A percentile compares a stretch with the other conserved stretches of the same genome.
These are phyloP conservation scores for Diploptera punctata DNA, from an alignment of 2,888 invertebrate species.

Conservation along the genomic window DNA sequence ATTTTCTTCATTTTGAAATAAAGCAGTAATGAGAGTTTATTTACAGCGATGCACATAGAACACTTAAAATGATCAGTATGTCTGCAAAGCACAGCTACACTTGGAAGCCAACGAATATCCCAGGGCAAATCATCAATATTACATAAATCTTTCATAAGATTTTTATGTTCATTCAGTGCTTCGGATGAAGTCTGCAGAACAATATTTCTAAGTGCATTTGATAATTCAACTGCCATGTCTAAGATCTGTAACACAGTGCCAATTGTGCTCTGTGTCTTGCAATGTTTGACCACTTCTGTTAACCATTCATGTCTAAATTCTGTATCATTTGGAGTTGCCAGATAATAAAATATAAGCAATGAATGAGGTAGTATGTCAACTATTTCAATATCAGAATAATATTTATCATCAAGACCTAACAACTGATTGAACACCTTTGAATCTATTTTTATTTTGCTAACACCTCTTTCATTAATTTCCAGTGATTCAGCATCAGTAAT, in stretches of 20 bases:
- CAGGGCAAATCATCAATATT: constrained; percentile 45
- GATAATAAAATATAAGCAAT: constrained; percentile 55
- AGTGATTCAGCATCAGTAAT: no score
- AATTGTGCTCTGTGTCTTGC: no score
- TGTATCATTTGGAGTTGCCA: constrained; percentile 53
- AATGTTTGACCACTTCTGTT: constrained; percentile 36
- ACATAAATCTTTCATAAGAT: neutral
- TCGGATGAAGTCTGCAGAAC: neutral
- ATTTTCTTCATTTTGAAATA: neutral
- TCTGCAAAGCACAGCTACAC: constrained; percentile 33
- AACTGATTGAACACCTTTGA: neutral
- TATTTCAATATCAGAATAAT: no score
- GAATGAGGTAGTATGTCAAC: constrained; percentile 49
- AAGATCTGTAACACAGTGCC: no score
- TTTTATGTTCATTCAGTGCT: neutral
- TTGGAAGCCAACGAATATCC: constrained; percentile 46
- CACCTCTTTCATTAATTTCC: no score
- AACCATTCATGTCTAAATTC: constrained; percentile 51
- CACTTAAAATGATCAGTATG: neutral
- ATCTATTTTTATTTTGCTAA: no score
- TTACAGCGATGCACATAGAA: neutral
- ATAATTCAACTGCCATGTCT: no score
- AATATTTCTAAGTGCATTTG: neutral
- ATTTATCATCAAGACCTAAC: neutral
- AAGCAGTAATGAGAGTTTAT: neutral